phyloP scores from a whole-genome alignment of 53 echinoderm and acorn worm genomes.

The Holothuria leucospilota region DNA sequence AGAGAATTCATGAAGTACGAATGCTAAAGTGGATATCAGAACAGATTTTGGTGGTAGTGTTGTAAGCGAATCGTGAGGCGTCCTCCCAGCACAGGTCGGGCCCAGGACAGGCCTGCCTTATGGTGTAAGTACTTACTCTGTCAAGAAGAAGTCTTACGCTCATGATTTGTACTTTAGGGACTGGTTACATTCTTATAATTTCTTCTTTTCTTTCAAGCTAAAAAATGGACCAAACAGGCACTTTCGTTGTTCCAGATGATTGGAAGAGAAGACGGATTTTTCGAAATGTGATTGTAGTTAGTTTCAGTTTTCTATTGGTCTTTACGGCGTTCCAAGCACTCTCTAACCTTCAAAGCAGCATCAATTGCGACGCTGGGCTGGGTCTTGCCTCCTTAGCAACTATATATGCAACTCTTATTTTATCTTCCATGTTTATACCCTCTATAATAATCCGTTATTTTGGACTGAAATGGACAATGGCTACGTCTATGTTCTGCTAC shows the following conservation, averaged over 20 bases:
- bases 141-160: no score
- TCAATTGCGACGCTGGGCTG: constrained; percentile 91
- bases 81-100: no score
- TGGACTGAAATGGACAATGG: constrained; percentile 91
- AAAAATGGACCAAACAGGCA: no score
- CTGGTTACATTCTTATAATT: no score
- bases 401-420: constrained; percentile 81
- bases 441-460: constrained; percentile 79
- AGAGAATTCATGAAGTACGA: no score
- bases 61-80: no score
- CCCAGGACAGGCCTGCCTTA: no score
- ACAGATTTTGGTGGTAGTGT: no score
- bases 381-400: constrained; percentile 87
- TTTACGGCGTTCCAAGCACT: constrained; percentile 91
- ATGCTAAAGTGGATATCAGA: no score
- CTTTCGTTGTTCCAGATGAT: constrained; percentile 15
- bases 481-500: constrained; percentile 68
- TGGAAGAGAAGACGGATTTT: constrained; percentile 70
- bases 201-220: no score
- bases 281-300: constrained; percentile 79
- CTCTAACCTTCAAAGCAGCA: constrained; percentile 95
- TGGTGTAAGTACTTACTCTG: no score
- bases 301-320: constrained; percentile 76
- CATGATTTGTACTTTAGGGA: no score
- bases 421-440: constrained; percentile 73